phyloP scores from a whole-genome alignment of 1,140 invertebrate species.

The Lysiphlebus fabarum region DNA sequence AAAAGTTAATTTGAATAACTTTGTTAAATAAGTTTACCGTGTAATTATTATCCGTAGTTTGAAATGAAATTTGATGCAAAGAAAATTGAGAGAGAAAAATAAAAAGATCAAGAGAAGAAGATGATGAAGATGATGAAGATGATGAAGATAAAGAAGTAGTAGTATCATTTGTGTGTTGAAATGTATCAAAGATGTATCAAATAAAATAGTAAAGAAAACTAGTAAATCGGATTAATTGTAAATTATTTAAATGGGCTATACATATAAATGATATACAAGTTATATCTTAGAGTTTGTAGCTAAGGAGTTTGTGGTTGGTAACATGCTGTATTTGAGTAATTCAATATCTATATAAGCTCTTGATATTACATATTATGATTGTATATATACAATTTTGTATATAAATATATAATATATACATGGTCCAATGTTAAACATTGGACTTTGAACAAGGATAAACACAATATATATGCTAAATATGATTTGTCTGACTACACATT shows the following conservation, averaged over 20 bases:
- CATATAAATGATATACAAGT: too few relatives aligned
- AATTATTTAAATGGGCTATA: slow-evolving; percentile 14
- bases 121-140: not conserved
- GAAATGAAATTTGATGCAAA: slow-evolving; percentile 19
- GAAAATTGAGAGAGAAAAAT: not conserved
- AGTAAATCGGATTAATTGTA: slow-evolving; percentile 26
- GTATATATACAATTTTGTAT: too few relatives aligned
- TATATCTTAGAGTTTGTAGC: not conserved
- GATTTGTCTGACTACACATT: slow-evolving; percentile 10
- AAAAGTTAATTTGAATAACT: not conserved
- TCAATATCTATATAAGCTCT: slow-evolving; percentile 11
- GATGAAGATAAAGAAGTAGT: slow-evolving; percentile 10
- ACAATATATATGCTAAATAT: not conserved
- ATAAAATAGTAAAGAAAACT: not conserved
- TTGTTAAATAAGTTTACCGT: slow-evolving; percentile 19
- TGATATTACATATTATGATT: too few relatives aligned
- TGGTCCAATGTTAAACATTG: not conserved
- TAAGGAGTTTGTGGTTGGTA: slow-evolving; percentile 18
- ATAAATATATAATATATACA: not conserved
- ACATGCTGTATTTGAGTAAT: slow-evolving; percentile 24
- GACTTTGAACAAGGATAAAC: too few relatives aligned
- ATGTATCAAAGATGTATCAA: too few relatives aligned
- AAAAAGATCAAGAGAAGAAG: not conserved
- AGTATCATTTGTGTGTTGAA: not conserved
- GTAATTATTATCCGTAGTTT: slow-evolving; percentile 25